phyloP scores from a whole-genome alignment of 2,797 vertebrate genomes.

The Sphenodon punctatus region DNA sequence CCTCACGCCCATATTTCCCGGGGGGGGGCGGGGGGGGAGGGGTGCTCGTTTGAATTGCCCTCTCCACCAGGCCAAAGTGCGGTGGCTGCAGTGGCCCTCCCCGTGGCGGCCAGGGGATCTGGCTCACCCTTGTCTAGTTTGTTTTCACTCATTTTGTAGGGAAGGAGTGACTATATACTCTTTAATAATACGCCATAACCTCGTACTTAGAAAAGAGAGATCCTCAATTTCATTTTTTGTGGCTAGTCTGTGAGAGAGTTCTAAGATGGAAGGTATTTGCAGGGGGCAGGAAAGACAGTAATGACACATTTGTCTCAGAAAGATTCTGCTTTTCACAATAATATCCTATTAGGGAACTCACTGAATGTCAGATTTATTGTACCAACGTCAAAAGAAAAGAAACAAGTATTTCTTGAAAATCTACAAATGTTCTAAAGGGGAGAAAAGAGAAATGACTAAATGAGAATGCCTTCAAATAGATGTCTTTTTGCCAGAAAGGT shows the following conservation, averaged over 20 bases:
- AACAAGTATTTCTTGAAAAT: constrained; percentile 2
- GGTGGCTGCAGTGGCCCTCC: too few species aligned
- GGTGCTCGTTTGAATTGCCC: too few species aligned
- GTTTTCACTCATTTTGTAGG: too few species aligned
- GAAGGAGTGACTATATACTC: background rate
- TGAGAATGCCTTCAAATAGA: background rate
- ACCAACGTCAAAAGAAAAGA: constrained; percentile 24
- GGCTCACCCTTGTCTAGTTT: too few species aligned
- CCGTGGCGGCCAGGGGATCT: too few species aligned
- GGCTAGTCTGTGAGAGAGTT: background rate
- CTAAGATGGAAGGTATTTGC: background rate
- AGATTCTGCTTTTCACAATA: constrained; percentile 7
- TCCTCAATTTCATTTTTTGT: constrained; percentile 5
- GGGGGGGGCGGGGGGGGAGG: too few species aligned
- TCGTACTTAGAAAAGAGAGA: background rate
- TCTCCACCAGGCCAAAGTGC: too few species aligned
- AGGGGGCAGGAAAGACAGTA: background rate
- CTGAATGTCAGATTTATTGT: constrained; percentile 29
- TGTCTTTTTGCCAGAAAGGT: background rate
- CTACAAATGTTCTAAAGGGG: background rate
- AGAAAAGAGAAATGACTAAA: background rate
- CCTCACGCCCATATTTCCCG: too few species aligned
- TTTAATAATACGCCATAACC: background rate
- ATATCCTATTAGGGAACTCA: constrained; percentile 12
- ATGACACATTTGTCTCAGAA: background rate